Conservation (phyloP, 2,113 vertebrate species). For the Vombatus ursinus region DNA sequence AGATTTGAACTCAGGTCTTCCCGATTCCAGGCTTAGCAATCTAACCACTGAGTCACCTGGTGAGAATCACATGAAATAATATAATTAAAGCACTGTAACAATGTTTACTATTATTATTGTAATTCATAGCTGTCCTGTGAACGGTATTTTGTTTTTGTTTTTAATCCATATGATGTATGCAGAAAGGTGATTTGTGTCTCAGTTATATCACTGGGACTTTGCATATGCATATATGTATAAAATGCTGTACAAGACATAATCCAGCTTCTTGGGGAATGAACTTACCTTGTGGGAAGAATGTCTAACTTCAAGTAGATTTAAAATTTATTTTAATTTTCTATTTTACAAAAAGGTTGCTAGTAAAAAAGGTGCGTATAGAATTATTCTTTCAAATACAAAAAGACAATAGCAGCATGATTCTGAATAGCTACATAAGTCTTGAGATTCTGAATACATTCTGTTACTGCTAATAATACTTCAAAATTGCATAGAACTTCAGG, state of each 20-base stretch:
- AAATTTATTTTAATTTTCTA: not conserved
- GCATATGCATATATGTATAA: not conserved
- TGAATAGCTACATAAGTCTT: not conserved
- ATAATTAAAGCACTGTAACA: not conserved
- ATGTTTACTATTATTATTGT: not conserved
- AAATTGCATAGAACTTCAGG: not conserved
- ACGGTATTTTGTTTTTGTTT: not conserved
- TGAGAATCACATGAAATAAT: not conserved
- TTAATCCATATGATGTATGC: not conserved
- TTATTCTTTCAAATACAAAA: not conserved
- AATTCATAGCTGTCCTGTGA: not conserved
- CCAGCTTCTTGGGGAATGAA: constrained; percentile 11
- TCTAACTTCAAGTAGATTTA: constrained; percentile 20
- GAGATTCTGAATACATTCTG: not conserved
- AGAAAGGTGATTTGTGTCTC: not conserved
- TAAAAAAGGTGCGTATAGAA: constrained; percentile 15
- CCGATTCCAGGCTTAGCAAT: not conserved
- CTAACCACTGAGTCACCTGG: not conserved
- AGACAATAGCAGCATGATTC: not conserved
- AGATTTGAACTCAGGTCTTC: not conserved
- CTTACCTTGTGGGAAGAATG: constrained; percentile 31
- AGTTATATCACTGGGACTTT: not conserved
- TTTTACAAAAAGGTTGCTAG: constrained; percentile 5
- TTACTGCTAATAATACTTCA: not conserved
- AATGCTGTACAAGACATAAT: not conserved